Percentiles rank a stretch among this genome's conserved stretches.
phyloP scores from a whole-genome alignment of 2,113 vertebrate species.

The Thinocorus orbignyianus region DNA sequence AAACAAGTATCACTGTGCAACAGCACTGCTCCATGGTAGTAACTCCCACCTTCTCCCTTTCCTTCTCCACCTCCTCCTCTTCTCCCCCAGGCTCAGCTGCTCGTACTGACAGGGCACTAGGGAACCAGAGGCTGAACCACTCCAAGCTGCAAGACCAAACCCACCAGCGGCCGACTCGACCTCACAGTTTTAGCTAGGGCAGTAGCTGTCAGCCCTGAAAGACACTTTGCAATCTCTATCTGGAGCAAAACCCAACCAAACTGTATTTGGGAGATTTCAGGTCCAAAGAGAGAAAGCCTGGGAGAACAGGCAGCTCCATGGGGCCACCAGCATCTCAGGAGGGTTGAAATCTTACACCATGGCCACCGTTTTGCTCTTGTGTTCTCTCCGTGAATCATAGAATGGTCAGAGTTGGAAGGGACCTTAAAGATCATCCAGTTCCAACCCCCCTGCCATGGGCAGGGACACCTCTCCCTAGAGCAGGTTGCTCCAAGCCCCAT shows the following conservation, averaged over 20 bases:
- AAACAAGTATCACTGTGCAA: neutral
- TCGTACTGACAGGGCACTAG: fast-evolving
- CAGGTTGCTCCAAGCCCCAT: too few species aligned
- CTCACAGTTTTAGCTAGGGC: neutral
- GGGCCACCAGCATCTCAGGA: neutral
- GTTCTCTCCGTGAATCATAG: neutral
- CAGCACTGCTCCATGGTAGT: neutral
- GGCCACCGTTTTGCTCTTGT: neutral
- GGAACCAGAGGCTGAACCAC: neutral
- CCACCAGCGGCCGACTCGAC: neutral
- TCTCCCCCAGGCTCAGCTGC: neutral
- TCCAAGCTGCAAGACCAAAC: neutral
- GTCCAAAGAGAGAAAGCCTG: neutral
- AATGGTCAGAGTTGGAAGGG: too few species aligned
- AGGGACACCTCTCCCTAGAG: too few species aligned
- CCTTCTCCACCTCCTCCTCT: neutral
- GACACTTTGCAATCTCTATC: neutral
- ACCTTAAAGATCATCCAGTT: too few species aligned
- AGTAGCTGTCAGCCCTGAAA: neutral
- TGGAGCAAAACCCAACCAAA: neutral
- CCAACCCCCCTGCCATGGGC: too few species aligned
- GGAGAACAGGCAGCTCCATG: neutral
- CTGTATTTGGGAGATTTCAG: neutral
- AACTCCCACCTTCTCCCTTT: neutral
- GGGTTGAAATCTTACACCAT: neutral